These are phyloP conservation scores for Drosophila virilis DNA, from an alignment of 1,140 invertebrate genomes.

Conservation along the genomic window DNA sequence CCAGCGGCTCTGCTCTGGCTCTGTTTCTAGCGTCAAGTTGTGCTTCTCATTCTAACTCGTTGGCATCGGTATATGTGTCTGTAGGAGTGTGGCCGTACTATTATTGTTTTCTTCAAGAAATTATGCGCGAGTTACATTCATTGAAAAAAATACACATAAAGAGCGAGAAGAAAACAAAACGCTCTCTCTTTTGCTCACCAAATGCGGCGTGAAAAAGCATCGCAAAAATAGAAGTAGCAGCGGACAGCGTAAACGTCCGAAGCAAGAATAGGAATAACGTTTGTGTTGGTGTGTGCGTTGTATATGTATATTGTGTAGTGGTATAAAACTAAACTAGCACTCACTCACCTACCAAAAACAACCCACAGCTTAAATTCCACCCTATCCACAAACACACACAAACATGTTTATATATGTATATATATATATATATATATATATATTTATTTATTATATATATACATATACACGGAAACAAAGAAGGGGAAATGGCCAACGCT, in stretches of 20 bases:
- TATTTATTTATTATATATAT: neutral
- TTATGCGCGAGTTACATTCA: slow-evolving; percentile 53
- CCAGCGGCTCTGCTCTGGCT: slow-evolving; percentile 25
- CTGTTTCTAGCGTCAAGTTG: slow-evolving; percentile 50
- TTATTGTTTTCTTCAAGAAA: slow-evolving; percentile 80
- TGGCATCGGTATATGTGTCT: slow-evolving; percentile 10
- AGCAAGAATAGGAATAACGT: slow-evolving; percentile 31
- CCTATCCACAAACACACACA: slow-evolving; percentile 35
- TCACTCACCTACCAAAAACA: slow-evolving; percentile 29
- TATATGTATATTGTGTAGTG: slow-evolving; percentile 26
- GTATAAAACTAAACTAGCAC: slow-evolving; percentile 50
- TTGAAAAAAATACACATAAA: slow-evolving; percentile 46
- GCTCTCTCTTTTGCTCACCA: slow-evolving; percentile 38
- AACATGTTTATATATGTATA: no score
- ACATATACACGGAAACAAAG: slow-evolving; percentile 14
- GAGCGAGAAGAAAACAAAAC: slow-evolving; percentile 49
- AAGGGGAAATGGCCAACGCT: slow-evolving; percentile 50
- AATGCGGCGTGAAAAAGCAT: slow-evolving; percentile 27
- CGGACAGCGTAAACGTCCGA: slow-evolving; percentile 41
- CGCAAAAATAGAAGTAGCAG: slow-evolving; percentile 35
- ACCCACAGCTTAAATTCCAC: slow-evolving; percentile 44
- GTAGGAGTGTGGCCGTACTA: slow-evolving; percentile 35
- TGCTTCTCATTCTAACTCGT: slow-evolving; percentile 62
- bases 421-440: neutral
- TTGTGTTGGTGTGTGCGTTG: slow-evolving; percentile 15